Evolutionary conservation across 2,888 invertebrate genomes (phyloP).

Genomic region (Clanis bilineata): DNA sequence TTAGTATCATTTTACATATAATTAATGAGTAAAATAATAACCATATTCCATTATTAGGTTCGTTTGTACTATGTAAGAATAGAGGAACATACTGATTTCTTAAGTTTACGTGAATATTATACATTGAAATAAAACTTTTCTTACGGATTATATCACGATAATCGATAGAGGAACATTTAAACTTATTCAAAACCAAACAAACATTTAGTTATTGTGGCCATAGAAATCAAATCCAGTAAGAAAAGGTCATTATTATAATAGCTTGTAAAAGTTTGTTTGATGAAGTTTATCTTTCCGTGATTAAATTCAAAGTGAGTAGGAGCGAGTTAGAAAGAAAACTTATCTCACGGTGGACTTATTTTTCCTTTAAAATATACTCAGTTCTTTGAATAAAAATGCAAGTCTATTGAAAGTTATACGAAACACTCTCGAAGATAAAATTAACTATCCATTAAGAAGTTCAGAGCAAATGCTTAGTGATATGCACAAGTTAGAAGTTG

Average conservation of each 20-base stretch:
- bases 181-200: too few relatives aligned
- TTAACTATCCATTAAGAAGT: constrained; percentile 24
- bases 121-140: too few relatives aligned
- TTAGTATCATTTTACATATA: too few relatives aligned
- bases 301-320: background rate
- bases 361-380: background rate
- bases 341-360: background rate
- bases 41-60: too few relatives aligned
- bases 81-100: too few relatives aligned
- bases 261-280: background rate
- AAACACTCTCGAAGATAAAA: constrained; percentile 1
- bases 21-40: too few relatives aligned
- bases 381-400: constrained; percentile 3
- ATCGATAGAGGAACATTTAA: too few relatives aligned
- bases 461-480: constrained; percentile 42
- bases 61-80: too few relatives aligned
- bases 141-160: too few relatives aligned
- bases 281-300: background rate
- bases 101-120: too few relatives aligned
- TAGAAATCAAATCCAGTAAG: background rate
- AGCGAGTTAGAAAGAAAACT: background rate
- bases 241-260: too few relatives aligned
- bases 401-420: background rate
- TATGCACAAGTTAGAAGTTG: constrained; percentile 54
- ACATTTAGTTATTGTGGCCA: background rate